Evolutionary conservation across 2,797 vertebrate genomes (phyloP), one percentile per base, ranked within the genome.

Genomic region (Gymnopithys bicolor): DNA sequence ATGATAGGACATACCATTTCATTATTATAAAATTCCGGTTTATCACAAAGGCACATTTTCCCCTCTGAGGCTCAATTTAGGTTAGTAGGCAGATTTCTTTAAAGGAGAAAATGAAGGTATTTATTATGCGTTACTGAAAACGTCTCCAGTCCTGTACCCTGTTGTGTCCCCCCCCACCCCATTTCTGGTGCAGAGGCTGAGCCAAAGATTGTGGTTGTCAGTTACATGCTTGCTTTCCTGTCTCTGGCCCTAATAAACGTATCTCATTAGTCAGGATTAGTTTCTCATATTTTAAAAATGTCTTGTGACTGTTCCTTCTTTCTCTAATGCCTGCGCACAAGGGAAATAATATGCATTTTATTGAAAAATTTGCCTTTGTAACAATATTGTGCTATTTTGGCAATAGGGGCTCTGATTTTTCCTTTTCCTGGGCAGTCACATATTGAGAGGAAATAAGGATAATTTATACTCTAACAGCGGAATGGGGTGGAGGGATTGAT

Each of bases 401-500:
- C 85, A 66, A 15, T 51, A 94, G 53, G 48, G 5, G 19, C 67
- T 85, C 87, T 74, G 76, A 75, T 94, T 86, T 87, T 93, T 53
- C 43, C 69, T 70, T 91, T 95, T 92, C 59, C 46, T 75, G 87
- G 88, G 87, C 95, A 95, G 91, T 80, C 70, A 39, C 67, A 46
- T 85, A 85, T 84, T 74, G 73, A 77, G 94, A 94, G 91, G 76
- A 94, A 97, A 93, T 82, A 93, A 91, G 71, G 90, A 71, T 86
- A 95, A 96, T 95, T 97, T 93, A 84, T 94, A 53, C 71, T 91
- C 94, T 32, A 96, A 87, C 94, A 93, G 95, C 92, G 95, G 94
- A 94, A 37, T 75, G 78, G 63, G 95, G 35, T 64, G 55, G 52
- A 70, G 64, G 70, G 63, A 45, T 51, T 80, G 75, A 60, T 93